Conservation (phyloP, 2,113 vertebrate species). For the Megaceryle maxima region DNA sequence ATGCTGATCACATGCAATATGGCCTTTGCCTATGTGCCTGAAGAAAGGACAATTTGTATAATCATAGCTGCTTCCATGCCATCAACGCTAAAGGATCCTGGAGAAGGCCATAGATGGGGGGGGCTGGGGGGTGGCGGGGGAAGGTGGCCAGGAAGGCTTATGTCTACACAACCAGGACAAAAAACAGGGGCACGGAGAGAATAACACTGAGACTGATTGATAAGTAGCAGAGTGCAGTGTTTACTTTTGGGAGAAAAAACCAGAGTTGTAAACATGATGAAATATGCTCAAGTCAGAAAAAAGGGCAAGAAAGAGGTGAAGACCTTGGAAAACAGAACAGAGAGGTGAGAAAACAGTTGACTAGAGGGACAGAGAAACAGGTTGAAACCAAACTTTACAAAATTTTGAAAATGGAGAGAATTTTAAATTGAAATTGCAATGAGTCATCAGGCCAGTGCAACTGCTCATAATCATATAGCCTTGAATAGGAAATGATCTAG, state of each 20-base stretch:
- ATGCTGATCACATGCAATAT: not conserved
- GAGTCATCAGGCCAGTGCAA: not conserved
- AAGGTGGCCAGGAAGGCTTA: conserved; percentile 31
- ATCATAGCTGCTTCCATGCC: not conserved
- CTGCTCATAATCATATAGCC: not conserved
- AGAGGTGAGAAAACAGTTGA: not conserved
- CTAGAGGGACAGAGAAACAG: conserved; percentile 1
- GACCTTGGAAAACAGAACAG: conserved; percentile 25
- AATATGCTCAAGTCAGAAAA: conserved; percentile 36
- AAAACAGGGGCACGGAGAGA: conserved; percentile 47
- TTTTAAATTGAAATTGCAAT: not conserved
- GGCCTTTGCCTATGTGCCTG: not conserved
- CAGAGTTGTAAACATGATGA: conserved; percentile 64
- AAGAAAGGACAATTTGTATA: not conserved
- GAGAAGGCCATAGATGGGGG: not conserved
- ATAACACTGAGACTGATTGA: conserved; percentile 61
- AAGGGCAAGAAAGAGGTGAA: conserved; percentile 53
- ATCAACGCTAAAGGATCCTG: not conserved
- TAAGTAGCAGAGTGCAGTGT: conserved; percentile 66
- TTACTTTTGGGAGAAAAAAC: conserved; percentile 56
- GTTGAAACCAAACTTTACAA: not conserved
- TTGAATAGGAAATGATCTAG: not conserved
- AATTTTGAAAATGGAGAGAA: not conserved
- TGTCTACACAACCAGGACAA: conserved; percentile 49
- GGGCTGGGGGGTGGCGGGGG: not conserved